Evolutionary conservation across 1,140 invertebrate genomes (phyloP).

Genomic region (Rhopalosiphum maidis): DNA sequence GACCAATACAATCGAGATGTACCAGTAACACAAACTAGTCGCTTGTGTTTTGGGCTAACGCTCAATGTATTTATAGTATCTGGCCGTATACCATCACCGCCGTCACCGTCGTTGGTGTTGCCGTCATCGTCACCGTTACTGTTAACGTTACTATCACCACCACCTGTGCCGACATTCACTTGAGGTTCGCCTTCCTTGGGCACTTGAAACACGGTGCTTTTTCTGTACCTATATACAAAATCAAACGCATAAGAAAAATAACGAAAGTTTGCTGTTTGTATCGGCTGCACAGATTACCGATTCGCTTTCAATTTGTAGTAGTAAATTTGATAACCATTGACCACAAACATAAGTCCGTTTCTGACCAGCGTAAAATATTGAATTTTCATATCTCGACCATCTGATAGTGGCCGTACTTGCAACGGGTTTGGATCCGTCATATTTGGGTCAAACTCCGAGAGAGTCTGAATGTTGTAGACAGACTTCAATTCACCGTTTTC

Average conservation of each 20-base stretch:
- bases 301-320: not conserved
- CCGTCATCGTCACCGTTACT: not conserved
- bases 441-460: not conserved
- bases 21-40: conserved; percentile 67
- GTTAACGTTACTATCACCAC: not conserved
- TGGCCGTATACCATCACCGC: not conserved
- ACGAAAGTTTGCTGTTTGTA: not conserved
- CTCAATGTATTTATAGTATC: conserved; percentile 62
- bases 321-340: not conserved
- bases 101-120: not conserved
- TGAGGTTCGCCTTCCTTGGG: not conserved
- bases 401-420: not conserved
- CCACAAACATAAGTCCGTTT: not conserved
- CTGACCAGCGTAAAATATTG: not conserved
- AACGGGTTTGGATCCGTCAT: not conserved
- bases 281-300: not conserved
- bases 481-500: not conserved
- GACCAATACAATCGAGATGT: conserved; percentile 70
- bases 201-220: not conserved
- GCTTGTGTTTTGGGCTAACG: conserved; percentile 68
- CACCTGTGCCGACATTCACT: not conserved
- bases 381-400: not conserved
- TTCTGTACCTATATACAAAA: not conserved
- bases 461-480: not conserved
- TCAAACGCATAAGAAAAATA: not conserved